Evolutionary conservation across 2,888 invertebrate species (phyloP), one percentile per base, ranked within the genome.

Genomic region (Archips crataeganus): DNA sequence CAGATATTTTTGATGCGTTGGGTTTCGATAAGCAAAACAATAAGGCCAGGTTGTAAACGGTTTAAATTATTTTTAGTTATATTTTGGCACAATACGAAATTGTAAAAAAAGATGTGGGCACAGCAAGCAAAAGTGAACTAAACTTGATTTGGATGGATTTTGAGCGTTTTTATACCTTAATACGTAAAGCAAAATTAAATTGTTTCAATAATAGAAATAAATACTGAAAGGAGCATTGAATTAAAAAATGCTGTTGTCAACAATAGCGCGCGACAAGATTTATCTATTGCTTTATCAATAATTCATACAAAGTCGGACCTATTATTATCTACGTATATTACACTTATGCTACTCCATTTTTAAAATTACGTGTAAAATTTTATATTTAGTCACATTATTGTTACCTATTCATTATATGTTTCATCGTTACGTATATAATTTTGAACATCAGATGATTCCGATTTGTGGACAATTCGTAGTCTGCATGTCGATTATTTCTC

Each of bases 401-500:
- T 90, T 87, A 88, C 91, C 74, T 74, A 74, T 82, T 90, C 86
- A 90, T 91, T 93, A 94, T 94, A 94, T 94, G 94, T 94, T 91
- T 93, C 91, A 91, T 90, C 85, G 91, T 94, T 94, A 94, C 94
- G 94, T 94, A 94, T 94, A 93, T 94, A 93, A 92, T 94, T 94
- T 94, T 94, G 94, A 94, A 94, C 94, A 93, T 93, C 88, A 87
- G 91, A 93, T 92, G 90, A 92, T 86, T 90, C 84, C 84, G 86
- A 84, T 83, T 81, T 81, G 82, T 86, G 90, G 90, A 90, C 90
- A 86, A 85, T 81, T 79, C 81, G 79, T 83, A 79, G 70, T 79
- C 66, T 42, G 74, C 77, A 82, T 84, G 79, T 80, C 78, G 79
- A 83, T 81, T 81, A 80, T 80, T 85, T 85, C 84, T 85, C 82